Base-by-base conservation (phyloP, 2,797 vertebrate species). In the Tinamus major region DNA sequence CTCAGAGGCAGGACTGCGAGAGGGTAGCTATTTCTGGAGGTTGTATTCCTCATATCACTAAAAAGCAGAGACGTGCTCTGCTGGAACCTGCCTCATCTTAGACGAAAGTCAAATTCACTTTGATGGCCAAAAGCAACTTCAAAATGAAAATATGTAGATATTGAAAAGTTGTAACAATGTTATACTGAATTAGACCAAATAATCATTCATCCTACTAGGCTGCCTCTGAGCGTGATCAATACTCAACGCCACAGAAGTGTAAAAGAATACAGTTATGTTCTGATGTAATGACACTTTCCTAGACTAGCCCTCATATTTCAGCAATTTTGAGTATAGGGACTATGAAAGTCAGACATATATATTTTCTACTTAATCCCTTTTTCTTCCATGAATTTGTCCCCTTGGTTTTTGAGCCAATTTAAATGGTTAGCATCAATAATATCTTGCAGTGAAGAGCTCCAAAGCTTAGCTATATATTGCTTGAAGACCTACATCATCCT, bases 231-330 rank as follows among this genome's bases (percentile, higher is more conserved):
- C 51, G 13, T 11, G 7, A 8, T 59, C 20, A 51, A 4, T 41
- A 77, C 11, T 63, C 46, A 31, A 16, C 63, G 61, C 12, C 39
- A 75, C 29, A 49, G 35, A 74, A 59, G 39, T 65, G 19, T 48
- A 64, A 72, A 70, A 1, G 13, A 85, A 27, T 9, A 37, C 0
- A 1, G 7, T 7, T 3, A 20, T 1, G 1, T 19, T 46, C 0
- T 1, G 33, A 53, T 0, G 0, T 20, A 44, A 17, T 0, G 6
- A 61, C 3, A 19, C 24, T 61, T 70, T 61, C 37, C 31, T 18
- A 61, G 58, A 42, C 9, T 9, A 27, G 24, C 20, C 35, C n/a
- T 51, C 27, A 56, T 20, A 84, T 14, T 13, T 27, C 51, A 69
- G 16, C 31, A 55, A 49, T 70, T 27, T 44, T 41, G 39, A 9